phyloP scores from a whole-genome alignment of 2,113 vertebrate genomes.

The Gavialis gangeticus region DNA sequence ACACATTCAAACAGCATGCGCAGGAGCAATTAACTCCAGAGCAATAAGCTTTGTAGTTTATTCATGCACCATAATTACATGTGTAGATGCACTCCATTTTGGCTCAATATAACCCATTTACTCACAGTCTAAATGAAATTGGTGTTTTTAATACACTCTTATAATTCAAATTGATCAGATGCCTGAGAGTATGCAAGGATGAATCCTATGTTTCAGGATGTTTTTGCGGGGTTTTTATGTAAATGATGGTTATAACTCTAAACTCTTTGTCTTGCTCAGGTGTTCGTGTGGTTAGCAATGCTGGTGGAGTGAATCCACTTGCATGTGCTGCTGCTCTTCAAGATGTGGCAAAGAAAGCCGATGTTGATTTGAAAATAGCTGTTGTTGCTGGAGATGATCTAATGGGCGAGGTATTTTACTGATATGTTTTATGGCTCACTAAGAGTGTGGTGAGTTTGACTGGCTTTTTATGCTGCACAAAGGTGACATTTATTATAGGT shows the following conservation, averaged over 20 bases:
- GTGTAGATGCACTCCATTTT: not conserved
- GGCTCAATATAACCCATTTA: not conserved
- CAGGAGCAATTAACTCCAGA: too few relatives aligned
- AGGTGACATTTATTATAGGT: not conserved
- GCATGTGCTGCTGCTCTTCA: slow-evolving; percentile 85
- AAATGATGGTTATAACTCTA: not conserved
- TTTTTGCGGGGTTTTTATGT: not conserved
- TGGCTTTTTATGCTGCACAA: not conserved
- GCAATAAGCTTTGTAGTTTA: too few relatives aligned
- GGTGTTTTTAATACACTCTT: not conserved
- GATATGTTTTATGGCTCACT: not conserved
- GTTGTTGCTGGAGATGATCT: slow-evolving; percentile 91
- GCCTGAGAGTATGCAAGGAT: not conserved
- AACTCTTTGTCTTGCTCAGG: slow-evolving; percentile 71
- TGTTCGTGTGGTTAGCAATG: slow-evolving; percentile 88
- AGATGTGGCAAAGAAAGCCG: slow-evolving; percentile 84
- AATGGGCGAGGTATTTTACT: slow-evolving; percentile 81
- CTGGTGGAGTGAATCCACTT: slow-evolving; percentile 87
- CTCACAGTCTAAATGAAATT: not conserved
- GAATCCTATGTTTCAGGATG: not conserved
- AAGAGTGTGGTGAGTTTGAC: not conserved
- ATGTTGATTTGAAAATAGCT: slow-evolving; percentile 86
- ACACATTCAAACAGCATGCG: too few relatives aligned
- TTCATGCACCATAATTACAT: too few relatives aligned
- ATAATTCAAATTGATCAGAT: not conserved